Base-by-base conservation (phyloP, 2,888 invertebrate species). In the Drosophila pseudotakahashii region DNA sequence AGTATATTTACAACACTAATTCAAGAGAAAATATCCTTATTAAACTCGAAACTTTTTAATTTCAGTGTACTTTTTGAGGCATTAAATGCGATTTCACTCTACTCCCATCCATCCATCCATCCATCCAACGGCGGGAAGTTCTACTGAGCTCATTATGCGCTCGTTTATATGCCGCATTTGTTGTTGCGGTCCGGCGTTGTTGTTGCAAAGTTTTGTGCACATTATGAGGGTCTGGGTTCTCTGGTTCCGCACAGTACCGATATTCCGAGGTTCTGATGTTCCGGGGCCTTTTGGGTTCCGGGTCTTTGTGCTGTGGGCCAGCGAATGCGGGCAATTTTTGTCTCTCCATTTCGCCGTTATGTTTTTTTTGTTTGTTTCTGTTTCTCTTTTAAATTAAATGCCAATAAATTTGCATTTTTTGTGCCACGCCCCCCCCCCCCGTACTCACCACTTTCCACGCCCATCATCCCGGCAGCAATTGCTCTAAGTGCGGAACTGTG, bases 151-250 rank as follows among this genome's bases (percentile, higher is more conserved):
- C 88, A 84, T 89, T 89, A 84, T 87, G 89, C 75, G 88, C 89
- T 84, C 88, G 85, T 84, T 84, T 84, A 88, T 89, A 84, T 83
- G 84, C 89, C 84, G 81, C 78, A 84, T 80, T 89, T 85, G 88
- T 88, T 85, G 79, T 77, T 85, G 85, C 71, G 81, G 82, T 73
- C 74, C 71, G 47, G 51, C 36, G 42, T 59, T 70, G 60, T 64
- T 78, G 47, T 64, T 75, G 69, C 66, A 60, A 67, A 72, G 59
- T 71, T 71, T 41, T 68, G 69, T 71, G 75, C 79, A 75, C 79
- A 84, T 84, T 88, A 88, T 88, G 77, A 63, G 80, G 88, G 88
- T 81, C 69, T 30, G 30, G 30, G 30, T 30, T 30, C 30, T 30
- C 30, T 30, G 44, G 72, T 60, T 50, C 34, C 1, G 32, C 41